Conservation (phyloP, 2,113 vertebrate species). For the Rhizomys pruinosus region DNA sequence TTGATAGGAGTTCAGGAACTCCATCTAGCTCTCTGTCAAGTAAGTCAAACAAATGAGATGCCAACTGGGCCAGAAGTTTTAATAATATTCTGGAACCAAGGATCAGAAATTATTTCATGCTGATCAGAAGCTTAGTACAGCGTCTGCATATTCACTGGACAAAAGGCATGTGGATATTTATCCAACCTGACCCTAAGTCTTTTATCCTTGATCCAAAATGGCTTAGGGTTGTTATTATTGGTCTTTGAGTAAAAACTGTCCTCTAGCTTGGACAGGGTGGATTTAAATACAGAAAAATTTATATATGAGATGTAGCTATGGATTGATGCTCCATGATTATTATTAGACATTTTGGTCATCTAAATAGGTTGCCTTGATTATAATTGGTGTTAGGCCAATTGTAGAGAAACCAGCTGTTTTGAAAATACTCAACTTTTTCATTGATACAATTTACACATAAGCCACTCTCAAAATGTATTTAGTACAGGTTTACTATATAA, state of each 20-base stretch:
- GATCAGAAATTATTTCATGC: conserved; percentile 6
- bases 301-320: not conserved
- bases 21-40: not conserved
- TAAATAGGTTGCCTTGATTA: conserved; percentile 49
- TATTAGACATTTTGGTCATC: conserved; percentile 54
- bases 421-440: conserved; percentile 52
- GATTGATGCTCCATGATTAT: conserved; percentile 11
- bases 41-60: conserved; percentile 19
- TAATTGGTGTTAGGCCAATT: conserved; percentile 30
- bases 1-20: not conserved
- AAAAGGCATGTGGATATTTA: not conserved
- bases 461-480: conserved; percentile 23
- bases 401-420: conserved; percentile 39
- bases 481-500: not conserved
- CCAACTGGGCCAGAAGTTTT: not conserved
- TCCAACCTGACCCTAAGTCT: not conserved
- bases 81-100: not conserved
- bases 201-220: conserved; percentile 19
- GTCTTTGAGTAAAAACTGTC: conserved; percentile 9
- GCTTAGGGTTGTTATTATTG: not conserved
- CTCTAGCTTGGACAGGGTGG: not conserved
- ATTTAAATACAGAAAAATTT: conserved; percentile 22
- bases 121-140: not conserved
- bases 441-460: conserved; percentile 10
- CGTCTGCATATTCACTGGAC: not conserved